A percentile compares a stretch with the other conserved stretches of the same genome.
These are phyloP conservation scores for Paralvinella palmiformis DNA, from an alignment of 1,140 invertebrate species.

Conservation along the genomic window DNA sequence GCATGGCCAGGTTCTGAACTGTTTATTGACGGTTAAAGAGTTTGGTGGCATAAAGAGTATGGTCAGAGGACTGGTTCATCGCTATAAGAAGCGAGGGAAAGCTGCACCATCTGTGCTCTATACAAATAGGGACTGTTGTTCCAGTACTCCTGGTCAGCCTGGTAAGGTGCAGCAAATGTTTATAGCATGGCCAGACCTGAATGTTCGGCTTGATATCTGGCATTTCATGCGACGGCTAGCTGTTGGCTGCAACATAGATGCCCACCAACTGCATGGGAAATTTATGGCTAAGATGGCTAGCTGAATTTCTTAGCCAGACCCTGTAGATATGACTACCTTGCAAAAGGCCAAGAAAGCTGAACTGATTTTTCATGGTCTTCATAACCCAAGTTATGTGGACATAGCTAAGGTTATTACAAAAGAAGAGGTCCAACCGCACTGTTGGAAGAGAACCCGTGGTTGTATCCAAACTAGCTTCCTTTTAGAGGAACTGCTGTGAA, in stretches of 20 bases:
- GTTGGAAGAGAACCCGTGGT: slow-evolving; percentile 23
- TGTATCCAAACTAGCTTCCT: slow-evolving; percentile 15
- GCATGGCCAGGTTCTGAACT: neutral
- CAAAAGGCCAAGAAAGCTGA: slow-evolving; percentile 24
- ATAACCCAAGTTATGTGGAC: slow-evolving; percentile 16
- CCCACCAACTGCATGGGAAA: slow-evolving; percentile 24
- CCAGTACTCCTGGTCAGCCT: neutral
- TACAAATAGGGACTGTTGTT: neutral
- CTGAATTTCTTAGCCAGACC: slow-evolving; percentile 27
- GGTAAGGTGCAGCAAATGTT: neutral
- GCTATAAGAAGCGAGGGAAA: neutral
- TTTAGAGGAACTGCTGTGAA: slow-evolving; percentile 17
- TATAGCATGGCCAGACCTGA: neutral
- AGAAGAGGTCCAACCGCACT: slow-evolving; percentile 26
- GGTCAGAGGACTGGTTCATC: neutral
- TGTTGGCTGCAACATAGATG: slow-evolving; percentile 22
- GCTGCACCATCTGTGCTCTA: neutral
- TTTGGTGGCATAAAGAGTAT: neutral
- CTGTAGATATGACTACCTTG: slow-evolving; percentile 19
- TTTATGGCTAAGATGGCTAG: slow-evolving; percentile 26
- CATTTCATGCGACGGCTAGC: slow-evolving; percentile 31
- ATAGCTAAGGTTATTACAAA: slow-evolving; percentile 10
- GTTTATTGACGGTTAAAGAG: neutral
- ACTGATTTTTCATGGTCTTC: slow-evolving; percentile 4
- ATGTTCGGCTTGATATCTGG: slow-evolving; percentile 31